These are phyloP conservation scores for Brevipalpus yothersi DNA, from an alignment of 1,140 invertebrate genomes.

Conservation along the genomic window DNA sequence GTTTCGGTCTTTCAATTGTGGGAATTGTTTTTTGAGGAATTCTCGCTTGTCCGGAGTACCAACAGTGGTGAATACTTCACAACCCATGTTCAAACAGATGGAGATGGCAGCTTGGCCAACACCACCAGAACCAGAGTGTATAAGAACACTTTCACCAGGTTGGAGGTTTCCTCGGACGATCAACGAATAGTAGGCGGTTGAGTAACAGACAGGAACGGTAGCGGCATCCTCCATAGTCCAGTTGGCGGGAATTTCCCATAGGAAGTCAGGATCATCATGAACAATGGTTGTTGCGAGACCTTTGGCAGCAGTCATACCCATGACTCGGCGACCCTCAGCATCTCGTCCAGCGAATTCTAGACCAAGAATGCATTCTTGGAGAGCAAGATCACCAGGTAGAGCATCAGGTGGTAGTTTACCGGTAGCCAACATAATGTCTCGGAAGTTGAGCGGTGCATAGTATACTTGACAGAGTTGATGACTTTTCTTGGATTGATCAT, in stretches of 20 bases:
- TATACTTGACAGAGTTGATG: conserved; percentile 47
- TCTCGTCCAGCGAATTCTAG: conserved; percentile 65
- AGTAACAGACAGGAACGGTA: conserved; percentile 74
- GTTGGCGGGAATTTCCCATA: conserved; percentile 67
- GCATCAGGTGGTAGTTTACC: conserved; percentile 87
- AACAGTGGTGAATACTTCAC: conserved; percentile 63
- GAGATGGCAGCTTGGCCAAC: conserved; percentile 84
- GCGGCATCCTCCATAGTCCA: conserved; percentile 77
- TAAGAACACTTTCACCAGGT: conserved; percentile 55
- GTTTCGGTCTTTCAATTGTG: conserved; percentile 23
- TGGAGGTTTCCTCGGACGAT: conserved; percentile 53
- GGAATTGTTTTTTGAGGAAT: conserved; percentile 24
- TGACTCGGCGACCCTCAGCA: conserved; percentile 42
- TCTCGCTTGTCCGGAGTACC: conserved; percentile 24
- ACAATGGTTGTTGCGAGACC: conserved; percentile 68
- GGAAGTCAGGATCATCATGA: conserved; percentile 49
- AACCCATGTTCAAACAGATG: conserved; percentile 61
- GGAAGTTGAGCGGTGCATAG: conserved; percentile 16
- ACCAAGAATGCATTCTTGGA: conserved; percentile 21
- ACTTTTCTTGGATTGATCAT: conserved; percentile 18
- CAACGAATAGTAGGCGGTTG: conserved; percentile 37
- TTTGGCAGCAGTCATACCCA: conserved; percentile 71
- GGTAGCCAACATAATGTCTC: conserved; percentile 37
- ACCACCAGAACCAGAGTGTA: conserved; percentile 88
- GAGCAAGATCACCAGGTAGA: conserved; percentile 31